Conservation (phyloP, 2,888 invertebrate genomes). For the Danaus chrysippus region DNA sequence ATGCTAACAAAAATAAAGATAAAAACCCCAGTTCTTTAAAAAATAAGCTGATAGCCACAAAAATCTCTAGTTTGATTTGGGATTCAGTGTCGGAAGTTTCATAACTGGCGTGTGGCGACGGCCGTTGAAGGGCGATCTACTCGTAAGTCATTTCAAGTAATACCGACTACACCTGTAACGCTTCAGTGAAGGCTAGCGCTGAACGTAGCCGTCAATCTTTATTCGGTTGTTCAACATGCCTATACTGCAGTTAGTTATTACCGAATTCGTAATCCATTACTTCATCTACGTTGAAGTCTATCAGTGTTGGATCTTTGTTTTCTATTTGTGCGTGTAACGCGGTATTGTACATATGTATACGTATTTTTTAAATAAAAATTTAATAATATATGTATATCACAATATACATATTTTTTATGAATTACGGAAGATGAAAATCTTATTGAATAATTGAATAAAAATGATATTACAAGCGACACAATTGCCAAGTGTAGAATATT, state of each 20-base stretch:
- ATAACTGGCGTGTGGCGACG: constrained; percentile 60
- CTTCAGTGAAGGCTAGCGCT: constrained; percentile 39
- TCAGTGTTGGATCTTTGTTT: no score
- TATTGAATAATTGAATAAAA: constrained; percentile 43
- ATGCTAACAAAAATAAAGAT: constrained; percentile 73
- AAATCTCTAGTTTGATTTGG: constrained; percentile 72
- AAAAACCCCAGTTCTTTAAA: constrained; percentile 70
- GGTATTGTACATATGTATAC: not conserved
- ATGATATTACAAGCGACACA: constrained; percentile 48
- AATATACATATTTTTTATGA: constrained; percentile 10
- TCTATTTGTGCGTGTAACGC: no score
- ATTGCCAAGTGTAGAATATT: constrained; percentile 67
- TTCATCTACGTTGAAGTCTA: no score
- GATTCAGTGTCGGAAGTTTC: constrained; percentile 75
- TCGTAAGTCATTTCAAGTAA: constrained; percentile 58
- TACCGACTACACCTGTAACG: constrained; percentile 51
- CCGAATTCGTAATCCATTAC: no score
- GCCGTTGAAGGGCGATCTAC: constrained; percentile 52
- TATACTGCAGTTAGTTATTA: no score
- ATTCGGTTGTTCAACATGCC: constrained; percentile 41
- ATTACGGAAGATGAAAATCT: not conserved
- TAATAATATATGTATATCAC: not conserved
- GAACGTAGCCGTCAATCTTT: constrained; percentile 52
- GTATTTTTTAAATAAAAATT: not conserved
- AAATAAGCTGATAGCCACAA: constrained; percentile 71